Percentiles rank a stretch among this genome's conserved stretches.
These are phyloP conservation scores for Pyrrhopygopsis socrates DNA, from an alignment of 2,888 invertebrate genomes.

Conservation along the genomic window DNA sequence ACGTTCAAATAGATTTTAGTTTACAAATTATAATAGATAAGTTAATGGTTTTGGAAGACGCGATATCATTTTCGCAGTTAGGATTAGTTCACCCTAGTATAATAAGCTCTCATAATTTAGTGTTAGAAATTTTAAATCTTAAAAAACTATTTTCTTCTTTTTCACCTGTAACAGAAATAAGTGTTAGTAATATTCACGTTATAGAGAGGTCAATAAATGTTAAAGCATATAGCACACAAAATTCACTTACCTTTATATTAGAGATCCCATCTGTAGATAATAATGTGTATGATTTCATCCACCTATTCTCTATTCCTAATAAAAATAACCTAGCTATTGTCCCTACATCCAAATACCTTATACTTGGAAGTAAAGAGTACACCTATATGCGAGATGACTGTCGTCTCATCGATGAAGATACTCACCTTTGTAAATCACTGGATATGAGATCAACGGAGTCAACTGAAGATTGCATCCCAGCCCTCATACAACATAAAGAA, in stretches of 20 bases:
- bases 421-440: conserved; percentile 26
- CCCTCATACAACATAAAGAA: background rate
- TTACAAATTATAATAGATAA: conserved; percentile 51
- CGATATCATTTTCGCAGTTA: conserved; percentile 50
- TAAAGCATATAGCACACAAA: conserved; percentile 27
- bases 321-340: conserved; percentile 45
- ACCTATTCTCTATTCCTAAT: conserved; percentile 60
- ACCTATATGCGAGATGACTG: conserved; percentile 29
- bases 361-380: conserved; percentile 66
- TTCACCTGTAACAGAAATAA: background rate
- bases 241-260: conserved; percentile 22
- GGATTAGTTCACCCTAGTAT: conserved; percentile 52
- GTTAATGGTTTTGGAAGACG: conserved; percentile 56
- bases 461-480: background rate
- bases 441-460: conserved; percentile 9
- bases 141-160: background rate
- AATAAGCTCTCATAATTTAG: conserved; percentile 40
- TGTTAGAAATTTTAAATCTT: conserved; percentile 18
- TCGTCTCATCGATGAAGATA: conserved; percentile 15
- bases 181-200: conserved; percentile 13
- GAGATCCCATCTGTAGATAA: conserved; percentile 14
- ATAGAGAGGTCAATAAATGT: conserved; percentile 23
- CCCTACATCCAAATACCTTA: conserved; percentile 63
- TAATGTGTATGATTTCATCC: conserved; percentile 34
- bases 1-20: conserved; percentile 43